Base-by-base conservation (phyloP, 2,888 invertebrate species). In the Drosophila anomalata region DNA sequence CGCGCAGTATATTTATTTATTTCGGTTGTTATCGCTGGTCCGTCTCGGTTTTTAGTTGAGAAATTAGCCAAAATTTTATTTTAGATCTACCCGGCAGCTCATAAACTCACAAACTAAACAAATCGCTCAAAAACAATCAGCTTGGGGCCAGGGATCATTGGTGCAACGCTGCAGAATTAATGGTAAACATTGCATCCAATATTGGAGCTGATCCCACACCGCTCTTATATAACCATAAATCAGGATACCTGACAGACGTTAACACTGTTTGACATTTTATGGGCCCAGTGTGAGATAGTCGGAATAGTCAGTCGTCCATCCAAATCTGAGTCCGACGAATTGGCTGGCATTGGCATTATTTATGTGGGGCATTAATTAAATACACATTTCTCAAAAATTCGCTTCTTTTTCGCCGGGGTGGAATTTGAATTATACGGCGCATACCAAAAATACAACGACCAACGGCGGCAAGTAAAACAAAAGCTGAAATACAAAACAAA, bases 151-250 rank as follows among this genome's bases (percentile, higher is more conserved):
- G 4, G 24, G 81, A 76, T 81, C 67, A 78, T 44, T 44, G 42
- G 57, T 71, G 55, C 66, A 73, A 36, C 26, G 58, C 54, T 72
- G 52, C 70, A 86, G 76, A 56, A 62, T 82, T 82, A 86, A 82
- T 82, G 81, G 81, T 86, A 83, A 82, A 78, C 81, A 80, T 26
- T 65, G 77, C 50, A 62, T 20, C 46, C 24, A 29, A 14, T 6
- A 42, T 39, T 44, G 29, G 11, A 55, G 39, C 26, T 53, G 36
- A 22, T 1, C 17, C 17, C 46, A 31, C 36, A 39, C 29, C n/a
- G 57, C 75, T 78, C 69, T 80, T 82, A 86, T 75, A 86, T 82
- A 82, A 82, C 36, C 3, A 62, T 86, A 62, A 80, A 80, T 71
- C 67, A 75, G 39, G 67, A 59, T 31, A 26, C 29, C 47, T 52